Conservation (phyloP, 2,113 vertebrate species). For the Istiophorus platypterus region DNA sequence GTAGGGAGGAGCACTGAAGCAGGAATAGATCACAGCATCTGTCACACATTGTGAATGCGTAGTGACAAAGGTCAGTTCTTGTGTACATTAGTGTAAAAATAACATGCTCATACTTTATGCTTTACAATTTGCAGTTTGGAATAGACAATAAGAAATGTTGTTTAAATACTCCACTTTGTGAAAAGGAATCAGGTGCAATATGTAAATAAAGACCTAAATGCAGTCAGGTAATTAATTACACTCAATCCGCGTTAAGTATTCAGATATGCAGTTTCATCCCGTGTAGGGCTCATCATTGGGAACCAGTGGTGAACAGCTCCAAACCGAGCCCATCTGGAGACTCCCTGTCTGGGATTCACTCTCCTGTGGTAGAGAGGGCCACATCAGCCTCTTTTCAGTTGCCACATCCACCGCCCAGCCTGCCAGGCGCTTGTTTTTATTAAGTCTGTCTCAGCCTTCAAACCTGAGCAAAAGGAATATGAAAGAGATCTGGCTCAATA, state of each 20-base stretch:
- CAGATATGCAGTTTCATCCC: slow-evolving; percentile 73
- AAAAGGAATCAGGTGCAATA: slow-evolving; percentile 26
- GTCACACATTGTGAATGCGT: slow-evolving; percentile 42
- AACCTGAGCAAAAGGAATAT: slow-evolving; percentile 64
- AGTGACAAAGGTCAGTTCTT: slow-evolving; percentile 53
- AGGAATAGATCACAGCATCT: slow-evolving; percentile 63
- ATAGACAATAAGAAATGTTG: slow-evolving; percentile 5
- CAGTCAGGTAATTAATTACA: slow-evolving; percentile 73
- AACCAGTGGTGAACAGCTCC: slow-evolving; percentile 74
- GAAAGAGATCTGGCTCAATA: slow-evolving; percentile 60
- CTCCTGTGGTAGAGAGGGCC: slow-evolving; percentile 69
- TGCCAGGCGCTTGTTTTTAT: slow-evolving; percentile 77
- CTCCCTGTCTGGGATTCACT: slow-evolving; percentile 74
- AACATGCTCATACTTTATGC: not conserved
- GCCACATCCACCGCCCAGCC: slow-evolving; percentile 70
- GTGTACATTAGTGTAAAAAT: slow-evolving; percentile 26
- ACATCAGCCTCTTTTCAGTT: slow-evolving; percentile 72
- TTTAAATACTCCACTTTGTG: slow-evolving; percentile 7
- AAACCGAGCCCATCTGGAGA: slow-evolving; percentile 81
- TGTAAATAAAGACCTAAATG: slow-evolving; percentile 63
- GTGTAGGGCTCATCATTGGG: slow-evolving; percentile 66
- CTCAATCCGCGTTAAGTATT: slow-evolving; percentile 69
- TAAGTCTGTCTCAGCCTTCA: slow-evolving; percentile 69
- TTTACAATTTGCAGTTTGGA: not conserved
- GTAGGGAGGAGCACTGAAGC: slow-evolving; percentile 51